A percentile compares a stretch with the other conserved stretches of the same genome.
Evolutionary conservation across 2,888 invertebrate species (phyloP).

Genomic region (Rhamnusium bicolor): DNA sequence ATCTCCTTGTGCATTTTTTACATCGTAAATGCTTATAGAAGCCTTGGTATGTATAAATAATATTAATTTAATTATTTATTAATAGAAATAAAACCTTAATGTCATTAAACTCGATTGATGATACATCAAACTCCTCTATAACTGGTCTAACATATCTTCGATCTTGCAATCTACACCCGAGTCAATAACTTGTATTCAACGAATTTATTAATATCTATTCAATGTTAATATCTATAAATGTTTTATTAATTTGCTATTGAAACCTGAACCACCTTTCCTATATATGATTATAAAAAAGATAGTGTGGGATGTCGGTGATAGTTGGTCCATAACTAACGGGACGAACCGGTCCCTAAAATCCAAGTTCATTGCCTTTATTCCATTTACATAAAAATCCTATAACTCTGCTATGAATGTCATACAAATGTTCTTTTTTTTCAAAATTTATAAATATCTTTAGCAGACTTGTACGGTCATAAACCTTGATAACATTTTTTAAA

Average conservation of each 20-base stretch:
- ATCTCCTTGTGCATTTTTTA: too few species aligned
- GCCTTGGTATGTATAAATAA: too few species aligned
- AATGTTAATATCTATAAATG: conserved; percentile 11
- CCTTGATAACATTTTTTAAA: neutral
- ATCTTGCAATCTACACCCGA: too few species aligned
- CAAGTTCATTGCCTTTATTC: conserved; percentile 36
- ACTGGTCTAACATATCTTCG: too few species aligned
- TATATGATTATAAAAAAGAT: neutral
- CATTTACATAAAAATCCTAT: conserved; percentile 30
- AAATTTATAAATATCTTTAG: neutral
- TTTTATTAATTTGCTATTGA: conserved; percentile 13
- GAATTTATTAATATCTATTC: conserved; percentile 6
- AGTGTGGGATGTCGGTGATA: conserved; percentile 31
- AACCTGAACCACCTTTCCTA: neutral
- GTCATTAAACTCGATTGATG: too few species aligned
- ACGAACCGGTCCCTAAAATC: conserved; percentile 27
- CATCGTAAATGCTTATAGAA: too few species aligned
- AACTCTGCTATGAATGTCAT: conserved; percentile 13
- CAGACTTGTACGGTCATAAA: neutral
- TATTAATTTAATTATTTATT: too few species aligned
- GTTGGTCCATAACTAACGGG: conserved; percentile 40
- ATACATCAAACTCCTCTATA: too few species aligned
- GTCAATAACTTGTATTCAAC: neutral
- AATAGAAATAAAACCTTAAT: too few species aligned
- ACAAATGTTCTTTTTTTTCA: conserved; percentile 1